These are phyloP conservation scores for Xestia c-nigrum DNA, from an alignment of 2,888 invertebrate species.

Conservation along the genomic window DNA sequence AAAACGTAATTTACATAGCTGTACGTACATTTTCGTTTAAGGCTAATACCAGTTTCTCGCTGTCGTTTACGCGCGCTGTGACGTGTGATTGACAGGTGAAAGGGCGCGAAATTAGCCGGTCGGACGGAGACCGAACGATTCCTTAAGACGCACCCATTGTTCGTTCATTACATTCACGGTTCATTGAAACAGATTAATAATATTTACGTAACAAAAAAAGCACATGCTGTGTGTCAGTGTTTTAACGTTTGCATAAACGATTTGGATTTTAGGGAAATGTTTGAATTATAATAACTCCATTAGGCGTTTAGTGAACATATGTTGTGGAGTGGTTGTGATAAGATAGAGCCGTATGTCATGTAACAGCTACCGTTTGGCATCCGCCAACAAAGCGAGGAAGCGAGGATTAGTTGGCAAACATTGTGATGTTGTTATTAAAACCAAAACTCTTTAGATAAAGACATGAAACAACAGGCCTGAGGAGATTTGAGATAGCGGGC, in stretches of 20 bases:
- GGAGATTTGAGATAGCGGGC: conserved; percentile 83
- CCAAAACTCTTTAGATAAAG: conserved; percentile 84
- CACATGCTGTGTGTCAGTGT: conserved; percentile 80
- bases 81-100: conserved; percentile 89
- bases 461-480: conserved; percentile 79
- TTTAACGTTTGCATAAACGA: conserved; percentile 76
- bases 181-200: conserved; percentile 67
- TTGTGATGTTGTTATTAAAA: conserved; percentile 83
- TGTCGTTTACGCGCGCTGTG: conserved; percentile 80
- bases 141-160: conserved; percentile 66
- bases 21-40: conserved; percentile 66
- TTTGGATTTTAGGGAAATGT: conserved; percentile 85
- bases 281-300: conserved; percentile 87
- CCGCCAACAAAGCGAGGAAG: conserved; percentile 83
- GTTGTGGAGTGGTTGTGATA: conserved; percentile 88
- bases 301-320: conserved; percentile 86
- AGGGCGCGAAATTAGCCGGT: conserved; percentile 87
- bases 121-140: conserved; percentile 68
- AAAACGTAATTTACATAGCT: conserved; percentile 70
- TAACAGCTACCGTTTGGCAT: conserved; percentile 88
- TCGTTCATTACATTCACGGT: conserved; percentile 73
- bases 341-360: conserved; percentile 90
- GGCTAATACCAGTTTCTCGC: conserved; percentile 72
- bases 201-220: conserved; percentile 62
- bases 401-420: conserved; percentile 87